A percentile compares a stretch with the other conserved stretches of the same genome.
Conservation (phyloP, 2,797 vertebrate genomes). For the Hylomyscus alleni region DNA sequence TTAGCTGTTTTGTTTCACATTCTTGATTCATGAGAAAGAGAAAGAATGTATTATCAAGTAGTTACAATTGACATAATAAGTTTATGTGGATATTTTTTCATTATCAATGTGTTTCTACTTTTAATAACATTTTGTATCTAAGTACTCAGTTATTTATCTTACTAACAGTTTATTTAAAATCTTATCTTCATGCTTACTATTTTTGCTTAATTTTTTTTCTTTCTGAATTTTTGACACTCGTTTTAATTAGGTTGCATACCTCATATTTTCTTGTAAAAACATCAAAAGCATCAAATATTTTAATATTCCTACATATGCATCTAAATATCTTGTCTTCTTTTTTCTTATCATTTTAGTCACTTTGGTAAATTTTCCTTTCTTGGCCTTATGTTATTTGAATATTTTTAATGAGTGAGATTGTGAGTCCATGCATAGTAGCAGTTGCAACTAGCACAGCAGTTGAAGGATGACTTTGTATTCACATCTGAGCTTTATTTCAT, state of each 20-base stretch:
- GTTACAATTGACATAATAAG: not conserved
- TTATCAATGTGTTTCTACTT: constrained; percentile 8
- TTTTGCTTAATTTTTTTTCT: not conserved
- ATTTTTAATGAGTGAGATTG: not conserved
- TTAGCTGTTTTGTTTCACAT: not conserved
- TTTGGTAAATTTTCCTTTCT: not conserved
- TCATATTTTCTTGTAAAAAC: not conserved
- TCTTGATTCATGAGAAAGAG: constrained; percentile 7
- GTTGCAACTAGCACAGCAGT: no score
- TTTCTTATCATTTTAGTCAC: not conserved
- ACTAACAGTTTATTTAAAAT: constrained; percentile 32
- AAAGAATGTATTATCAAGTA: not conserved
- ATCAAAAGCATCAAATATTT: not conserved
- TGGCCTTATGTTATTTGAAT: not conserved
- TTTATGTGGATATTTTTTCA: not conserved
- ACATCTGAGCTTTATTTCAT: not conserved
- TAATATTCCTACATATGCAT: not conserved
- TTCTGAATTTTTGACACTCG: not conserved
- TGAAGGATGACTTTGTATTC: not conserved
- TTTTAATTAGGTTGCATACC: not conserved
- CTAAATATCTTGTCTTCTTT: constrained; percentile 6
- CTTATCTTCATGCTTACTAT: not conserved
- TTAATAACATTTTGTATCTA: not conserved
- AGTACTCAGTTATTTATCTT: not conserved
- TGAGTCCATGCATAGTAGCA: not conserved